Conservation (phyloP, 2,113 vertebrate genomes). For the Pedetes capensis region DNA sequence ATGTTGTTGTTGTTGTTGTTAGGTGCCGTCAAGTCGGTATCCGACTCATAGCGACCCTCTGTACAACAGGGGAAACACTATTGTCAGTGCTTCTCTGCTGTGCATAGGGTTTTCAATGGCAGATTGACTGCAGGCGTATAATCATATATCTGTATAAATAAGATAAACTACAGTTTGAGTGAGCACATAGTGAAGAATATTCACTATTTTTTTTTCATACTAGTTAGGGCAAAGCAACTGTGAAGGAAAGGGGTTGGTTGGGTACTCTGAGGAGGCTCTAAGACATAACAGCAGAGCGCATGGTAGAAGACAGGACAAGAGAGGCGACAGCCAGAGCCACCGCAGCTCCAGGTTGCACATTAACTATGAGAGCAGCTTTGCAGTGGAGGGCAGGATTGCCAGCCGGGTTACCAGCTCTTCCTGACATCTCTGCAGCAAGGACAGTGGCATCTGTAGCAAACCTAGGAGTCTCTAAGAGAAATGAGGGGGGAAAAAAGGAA, state of each 20-base stretch:
- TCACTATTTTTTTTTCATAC: constrained; percentile 2
- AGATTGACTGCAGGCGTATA: too few relatives aligned
- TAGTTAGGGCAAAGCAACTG: constrained; percentile 1
- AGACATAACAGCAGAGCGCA: not conserved
- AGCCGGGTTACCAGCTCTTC: not conserved
- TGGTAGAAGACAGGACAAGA: not conserved
- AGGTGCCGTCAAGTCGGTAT: too few relatives aligned
- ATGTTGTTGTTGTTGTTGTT: too few relatives aligned
- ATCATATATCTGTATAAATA: constrained; percentile 28
- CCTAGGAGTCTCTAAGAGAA: not conserved
- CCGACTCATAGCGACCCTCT: too few relatives aligned
- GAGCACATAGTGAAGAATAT: not conserved
- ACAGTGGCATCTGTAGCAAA: not conserved
- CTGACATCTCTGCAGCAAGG: not conserved
- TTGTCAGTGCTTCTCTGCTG: too few relatives aligned
- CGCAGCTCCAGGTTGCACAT: accelerated
- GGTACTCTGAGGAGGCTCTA: not conserved
- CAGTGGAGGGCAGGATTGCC: not conserved
- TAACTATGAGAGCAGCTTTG: not conserved
- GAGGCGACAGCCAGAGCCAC: not conserved
- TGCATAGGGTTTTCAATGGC: too few relatives aligned
- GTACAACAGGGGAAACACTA: too few relatives aligned
- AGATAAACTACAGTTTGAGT: constrained; percentile 19
- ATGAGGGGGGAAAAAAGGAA: not conserved
- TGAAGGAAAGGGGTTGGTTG: not conserved